Conservation (phyloP, 2,797 vertebrate genomes). For the Cirrhinus molitorella region DNA sequence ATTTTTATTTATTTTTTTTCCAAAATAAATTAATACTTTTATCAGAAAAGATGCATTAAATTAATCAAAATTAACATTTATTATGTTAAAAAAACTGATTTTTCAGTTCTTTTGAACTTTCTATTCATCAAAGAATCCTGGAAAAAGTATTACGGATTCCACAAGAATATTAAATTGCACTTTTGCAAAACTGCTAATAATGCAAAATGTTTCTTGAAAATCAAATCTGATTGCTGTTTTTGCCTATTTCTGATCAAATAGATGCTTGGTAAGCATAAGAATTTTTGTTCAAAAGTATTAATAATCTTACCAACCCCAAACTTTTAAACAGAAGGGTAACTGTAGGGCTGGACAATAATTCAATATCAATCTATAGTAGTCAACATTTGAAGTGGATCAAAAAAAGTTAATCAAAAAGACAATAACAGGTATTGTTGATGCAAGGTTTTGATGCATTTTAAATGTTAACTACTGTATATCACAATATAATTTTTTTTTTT, state of each 20-base stretch:
- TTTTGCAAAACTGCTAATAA: not conserved
- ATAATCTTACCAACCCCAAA: not conserved
- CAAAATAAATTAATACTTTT: not conserved
- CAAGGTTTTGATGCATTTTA: too few species aligned
- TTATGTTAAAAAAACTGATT: too few species aligned
- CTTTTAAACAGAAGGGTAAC: not conserved
- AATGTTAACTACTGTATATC: too few species aligned
- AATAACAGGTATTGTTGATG: too few species aligned
- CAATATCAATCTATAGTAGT: too few species aligned
- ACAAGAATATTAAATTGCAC: not conserved
- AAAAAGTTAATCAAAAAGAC: too few species aligned
- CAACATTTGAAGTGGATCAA: too few species aligned
- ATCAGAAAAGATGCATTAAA: not conserved
- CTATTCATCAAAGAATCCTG: not conserved
- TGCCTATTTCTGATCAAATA: too few species aligned
- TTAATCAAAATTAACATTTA: not conserved
- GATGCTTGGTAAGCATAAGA: too few species aligned
- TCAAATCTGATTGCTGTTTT: not conserved
- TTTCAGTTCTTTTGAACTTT: not conserved
- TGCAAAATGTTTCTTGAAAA: not conserved
- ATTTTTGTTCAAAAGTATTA: too few species aligned
- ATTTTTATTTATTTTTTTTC: too few species aligned
- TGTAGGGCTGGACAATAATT: not conserved
- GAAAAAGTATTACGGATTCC: not conserved
- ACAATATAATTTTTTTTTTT: too few species aligned